These are phyloP conservation scores for Okapia johnstoni DNA, from an alignment of 2,113 vertebrate genomes.

Conservation along the genomic window DNA sequence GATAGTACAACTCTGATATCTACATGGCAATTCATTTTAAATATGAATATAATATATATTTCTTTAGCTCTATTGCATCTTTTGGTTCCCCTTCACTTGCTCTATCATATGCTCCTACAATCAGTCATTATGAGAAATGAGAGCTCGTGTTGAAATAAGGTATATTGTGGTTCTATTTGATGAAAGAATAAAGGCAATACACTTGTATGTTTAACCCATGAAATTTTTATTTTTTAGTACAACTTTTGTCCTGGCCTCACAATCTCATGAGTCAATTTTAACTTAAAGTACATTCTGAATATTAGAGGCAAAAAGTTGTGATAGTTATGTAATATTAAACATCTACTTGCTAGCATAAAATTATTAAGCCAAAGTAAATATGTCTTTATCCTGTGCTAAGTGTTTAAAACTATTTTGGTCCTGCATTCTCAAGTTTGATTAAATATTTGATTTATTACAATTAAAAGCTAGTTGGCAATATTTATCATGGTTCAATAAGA, in stretches of 20 bases:
- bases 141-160: not conserved
- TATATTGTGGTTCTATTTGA: conserved; percentile 9
- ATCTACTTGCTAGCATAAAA: not conserved
- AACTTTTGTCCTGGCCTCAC: not conserved
- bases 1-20: not conserved
- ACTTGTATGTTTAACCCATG: not conserved
- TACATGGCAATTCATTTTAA: not conserved
- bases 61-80: not conserved
- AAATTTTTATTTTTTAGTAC: not conserved
- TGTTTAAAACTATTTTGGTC: not conserved
- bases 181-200: conserved; percentile 48
- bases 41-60: not conserved
- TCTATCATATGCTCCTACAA: not conserved
- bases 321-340: not conserved
- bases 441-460: conserved; percentile 15
- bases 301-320: not conserved
- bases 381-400: not conserved
- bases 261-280: not conserved
- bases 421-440: not conserved
- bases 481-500: not conserved
- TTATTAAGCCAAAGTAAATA: not conserved
- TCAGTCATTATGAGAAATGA: not conserved
- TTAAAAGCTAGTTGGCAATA: not conserved
- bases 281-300: not conserved
- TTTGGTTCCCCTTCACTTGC: not conserved